Base-by-base conservation (phyloP, 2,797 vertebrate species). In the Platalea minor region DNA sequence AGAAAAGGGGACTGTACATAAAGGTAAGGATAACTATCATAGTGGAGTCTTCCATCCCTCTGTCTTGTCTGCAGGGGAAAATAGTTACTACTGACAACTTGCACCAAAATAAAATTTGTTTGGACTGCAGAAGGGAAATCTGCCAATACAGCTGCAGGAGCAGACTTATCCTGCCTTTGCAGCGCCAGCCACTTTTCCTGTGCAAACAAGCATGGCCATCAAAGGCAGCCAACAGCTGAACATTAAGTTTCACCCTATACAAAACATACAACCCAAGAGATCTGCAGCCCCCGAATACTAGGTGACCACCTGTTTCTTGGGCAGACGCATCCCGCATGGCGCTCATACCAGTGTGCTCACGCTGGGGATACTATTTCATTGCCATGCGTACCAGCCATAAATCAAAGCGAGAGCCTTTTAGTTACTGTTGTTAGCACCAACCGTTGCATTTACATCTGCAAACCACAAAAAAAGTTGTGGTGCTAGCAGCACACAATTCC, bases 181-280 rank as follows among this genome's bases (percentile, higher is more conserved):
- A 31, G 68, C 25, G 19, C 57, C 69, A 60, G 79, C 63, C 83
- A 7, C 51, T 70, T 46, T 13, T 29, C 68, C 76, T 17, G 10
- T 12, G 33, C 72, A 65, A 70, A 35, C 31, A 25, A 70, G 63
- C 67, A 35, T 2, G 1, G 72, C 96, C 95, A 95, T 93, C 95
- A 97, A 97, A 97, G 93, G 69, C 59, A 28, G 21, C 28, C 82
- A 92, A 95, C 97, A 97, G 96, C 95, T 97, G 97, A 98, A 89
- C 45, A 14, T n/a, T 5, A 31, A 39, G 39, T 53, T 76, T 83
- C 92, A 81, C 63, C 53, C 88, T 41, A 37, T 9, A 39, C 37
- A 68, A 35, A 83, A 39, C n/a, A 45, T 7, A 70, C 23, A 75
- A 35, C 0, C 0, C 61, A 69, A 84, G 77, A 95, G 89, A 93